These are phyloP conservation scores for Hartigia nigra DNA, from an alignment of 2,888 invertebrate species.

Conservation along the genomic window DNA sequence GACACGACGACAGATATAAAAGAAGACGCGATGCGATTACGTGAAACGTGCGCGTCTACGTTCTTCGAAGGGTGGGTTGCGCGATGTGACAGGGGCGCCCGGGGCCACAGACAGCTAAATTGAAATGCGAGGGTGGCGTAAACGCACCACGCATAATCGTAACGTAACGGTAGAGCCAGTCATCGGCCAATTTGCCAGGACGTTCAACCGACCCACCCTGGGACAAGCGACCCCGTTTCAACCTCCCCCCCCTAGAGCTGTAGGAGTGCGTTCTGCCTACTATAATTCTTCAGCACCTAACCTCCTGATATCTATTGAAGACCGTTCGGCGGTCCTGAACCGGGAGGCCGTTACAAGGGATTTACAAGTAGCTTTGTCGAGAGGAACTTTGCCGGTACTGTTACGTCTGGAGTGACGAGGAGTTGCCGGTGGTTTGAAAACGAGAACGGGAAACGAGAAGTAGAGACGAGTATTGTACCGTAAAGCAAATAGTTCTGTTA, in stretches of 20 bases:
- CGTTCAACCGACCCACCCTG: conserved; percentile 1
- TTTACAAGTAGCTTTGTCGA: neutral
- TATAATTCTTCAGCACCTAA: neutral
- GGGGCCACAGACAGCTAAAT: conserved; percentile 2
- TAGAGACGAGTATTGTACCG: neutral
- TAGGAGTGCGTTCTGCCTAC: neutral
- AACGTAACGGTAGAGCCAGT: conserved; percentile 1
- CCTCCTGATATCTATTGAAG: neutral
- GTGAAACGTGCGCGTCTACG: too few species aligned
- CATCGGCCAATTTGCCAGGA: conserved; percentile 6
- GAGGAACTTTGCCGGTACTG: neutral
- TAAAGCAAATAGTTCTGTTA: neutral
- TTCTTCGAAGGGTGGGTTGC: neutral
- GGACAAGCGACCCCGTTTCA: neutral
- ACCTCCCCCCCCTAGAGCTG: neutral
- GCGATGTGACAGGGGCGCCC: neutral
- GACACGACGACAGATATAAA: neutral
- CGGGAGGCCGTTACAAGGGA: neutral
- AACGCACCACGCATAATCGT: conserved; percentile 6
- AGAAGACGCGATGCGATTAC: too few species aligned
- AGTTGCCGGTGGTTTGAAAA: neutral
- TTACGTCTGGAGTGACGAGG: neutral
- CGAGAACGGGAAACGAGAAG: neutral
- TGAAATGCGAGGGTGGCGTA: conserved; percentile 1
- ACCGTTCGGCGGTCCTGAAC: neutral